These are phyloP conservation scores for Thumatha senex DNA, from an alignment of 2,888 invertebrate species.

Conservation along the genomic window DNA sequence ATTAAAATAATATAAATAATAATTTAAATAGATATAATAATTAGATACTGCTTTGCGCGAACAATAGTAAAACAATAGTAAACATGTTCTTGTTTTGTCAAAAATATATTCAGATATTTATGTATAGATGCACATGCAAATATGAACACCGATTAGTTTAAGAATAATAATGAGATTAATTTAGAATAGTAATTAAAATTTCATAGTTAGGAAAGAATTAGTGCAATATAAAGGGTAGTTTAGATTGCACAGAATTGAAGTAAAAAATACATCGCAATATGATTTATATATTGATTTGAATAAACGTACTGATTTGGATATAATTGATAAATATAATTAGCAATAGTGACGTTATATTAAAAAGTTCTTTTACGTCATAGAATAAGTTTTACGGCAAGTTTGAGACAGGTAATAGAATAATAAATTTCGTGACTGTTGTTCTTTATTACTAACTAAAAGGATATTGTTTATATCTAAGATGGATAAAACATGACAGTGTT, in stretches of 20 bases:
- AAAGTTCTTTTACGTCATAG: no score
- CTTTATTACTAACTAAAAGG: no score
- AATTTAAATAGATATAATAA: slow-evolving; percentile 5
- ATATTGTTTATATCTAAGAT: no score
- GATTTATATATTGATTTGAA: no score
- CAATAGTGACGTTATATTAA: no score
- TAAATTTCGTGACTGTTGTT: no score
- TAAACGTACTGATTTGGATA: no score
- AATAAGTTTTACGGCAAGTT: no score
- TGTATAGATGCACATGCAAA: slow-evolving; percentile 12
- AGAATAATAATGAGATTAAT: slow-evolving; percentile 8
- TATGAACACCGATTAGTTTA: slow-evolving; percentile 14
- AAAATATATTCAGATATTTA: slow-evolving; percentile 15
- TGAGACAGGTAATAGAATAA: no score
- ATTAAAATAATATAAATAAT: slow-evolving; percentile 31
- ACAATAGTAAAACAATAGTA: no score
- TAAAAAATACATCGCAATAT: background rate
- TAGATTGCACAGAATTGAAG: slow-evolving; percentile 26
- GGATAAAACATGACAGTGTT: no score
- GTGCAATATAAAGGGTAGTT: slow-evolving; percentile 13
- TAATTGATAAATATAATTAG: no score
- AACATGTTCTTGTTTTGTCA: slow-evolving; percentile 12
- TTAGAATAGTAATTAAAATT: background rate
- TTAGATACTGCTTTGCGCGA: slow-evolving; percentile 20
- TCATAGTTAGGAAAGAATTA: slow-evolving; percentile 21